Evolutionary conservation across 1,140 invertebrate species (phyloP).

Genomic region (Drosophila takahashii): DNA sequence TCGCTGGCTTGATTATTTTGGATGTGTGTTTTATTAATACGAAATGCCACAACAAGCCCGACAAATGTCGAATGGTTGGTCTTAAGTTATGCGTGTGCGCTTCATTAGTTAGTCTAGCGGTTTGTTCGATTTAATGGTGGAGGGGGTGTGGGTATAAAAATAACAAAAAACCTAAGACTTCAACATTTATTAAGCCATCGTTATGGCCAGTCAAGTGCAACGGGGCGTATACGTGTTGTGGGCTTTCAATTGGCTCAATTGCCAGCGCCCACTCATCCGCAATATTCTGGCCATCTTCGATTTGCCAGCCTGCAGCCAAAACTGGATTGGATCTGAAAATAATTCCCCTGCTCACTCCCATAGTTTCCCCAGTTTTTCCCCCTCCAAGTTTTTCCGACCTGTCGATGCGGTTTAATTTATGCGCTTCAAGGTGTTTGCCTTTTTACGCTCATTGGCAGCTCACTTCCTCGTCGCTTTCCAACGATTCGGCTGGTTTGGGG

Average conservation of each 20-base stretch:
- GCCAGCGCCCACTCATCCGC: slow-evolving; percentile 46
- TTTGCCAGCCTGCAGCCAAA: slow-evolving; percentile 36
- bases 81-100: slow-evolving; percentile 29
- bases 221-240: slow-evolving; percentile 39
- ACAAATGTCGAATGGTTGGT: slow-evolving; percentile 37
- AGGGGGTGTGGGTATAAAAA: slow-evolving; percentile 10
- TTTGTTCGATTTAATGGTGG: slow-evolving; percentile 3
- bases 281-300: slow-evolving; percentile 28
- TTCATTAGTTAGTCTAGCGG: slow-evolving; percentile 28
- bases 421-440: slow-evolving; percentile 52
- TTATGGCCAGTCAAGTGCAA: slow-evolving; percentile 33
- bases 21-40: slow-evolving; percentile 27
- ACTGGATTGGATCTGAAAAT: slow-evolving; percentile 30
- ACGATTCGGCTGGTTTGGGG: background rate
- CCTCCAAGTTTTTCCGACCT: slow-evolving; percentile 19
- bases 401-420: slow-evolving; percentile 43
- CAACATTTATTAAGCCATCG: slow-evolving; percentile 19
- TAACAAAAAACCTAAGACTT: background rate
- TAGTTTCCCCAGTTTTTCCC: slow-evolving; percentile 11
- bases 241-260: slow-evolving; percentile 59
- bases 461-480: slow-evolving; percentile 30
- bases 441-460: slow-evolving; percentile 53
- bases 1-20: slow-evolving; percentile 48
- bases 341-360: background rate
- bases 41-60: slow-evolving; percentile 51